A percentile compares a stretch with the other conserved stretches of the same genome.
Conservation (phyloP, 37 sponge, comb jelly and placozoan species). For the Cliona cf. orientalis region DNA sequence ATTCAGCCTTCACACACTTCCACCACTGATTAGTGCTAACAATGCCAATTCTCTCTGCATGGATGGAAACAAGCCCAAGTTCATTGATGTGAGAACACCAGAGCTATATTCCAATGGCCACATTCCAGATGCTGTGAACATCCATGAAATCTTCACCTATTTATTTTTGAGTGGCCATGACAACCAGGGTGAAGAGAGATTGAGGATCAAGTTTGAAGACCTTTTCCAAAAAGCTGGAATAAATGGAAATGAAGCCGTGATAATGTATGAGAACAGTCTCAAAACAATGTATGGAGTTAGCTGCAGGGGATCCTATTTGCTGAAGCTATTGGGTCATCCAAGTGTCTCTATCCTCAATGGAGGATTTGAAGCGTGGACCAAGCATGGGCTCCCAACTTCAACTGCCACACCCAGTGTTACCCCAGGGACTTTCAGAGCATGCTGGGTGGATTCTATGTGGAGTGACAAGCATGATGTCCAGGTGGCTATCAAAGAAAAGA, state of each 20-base stretch:
- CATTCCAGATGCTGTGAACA: constrained; percentile 23
- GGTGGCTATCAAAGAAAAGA: constrained; percentile 1
- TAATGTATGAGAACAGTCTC: constrained; percentile 18
- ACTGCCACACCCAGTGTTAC: neutral
- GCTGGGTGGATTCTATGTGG: constrained; percentile 12
- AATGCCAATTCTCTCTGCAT: neutral
- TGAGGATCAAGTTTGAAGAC: neutral
- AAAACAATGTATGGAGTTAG: constrained; percentile 23
- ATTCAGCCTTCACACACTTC: too few species aligned
- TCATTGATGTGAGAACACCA: constrained; percentile 23
- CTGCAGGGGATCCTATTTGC: constrained; percentile 27
- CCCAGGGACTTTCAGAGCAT: constrained; percentile 8
- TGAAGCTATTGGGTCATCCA: constrained; percentile 24
- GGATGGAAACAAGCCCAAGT: neutral
- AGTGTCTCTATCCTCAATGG: constrained; percentile 25
- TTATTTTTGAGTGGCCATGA: constrained; percentile 16
- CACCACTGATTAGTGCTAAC: neutral
- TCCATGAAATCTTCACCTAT: constrained; percentile 24
- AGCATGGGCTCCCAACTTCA: neutral
- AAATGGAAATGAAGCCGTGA: constrained; percentile 8
- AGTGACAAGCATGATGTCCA: constrained; percentile 4
- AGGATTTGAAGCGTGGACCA: constrained; percentile 5
- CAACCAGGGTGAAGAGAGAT: neutral
- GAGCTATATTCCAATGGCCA: constrained; percentile 19
- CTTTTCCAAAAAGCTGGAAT: constrained; percentile 18